Evolutionary conservation across 2,888 invertebrate species (phyloP), one percentile per base, ranked within the genome.

Genomic region (Oxycera nigricornis): DNA sequence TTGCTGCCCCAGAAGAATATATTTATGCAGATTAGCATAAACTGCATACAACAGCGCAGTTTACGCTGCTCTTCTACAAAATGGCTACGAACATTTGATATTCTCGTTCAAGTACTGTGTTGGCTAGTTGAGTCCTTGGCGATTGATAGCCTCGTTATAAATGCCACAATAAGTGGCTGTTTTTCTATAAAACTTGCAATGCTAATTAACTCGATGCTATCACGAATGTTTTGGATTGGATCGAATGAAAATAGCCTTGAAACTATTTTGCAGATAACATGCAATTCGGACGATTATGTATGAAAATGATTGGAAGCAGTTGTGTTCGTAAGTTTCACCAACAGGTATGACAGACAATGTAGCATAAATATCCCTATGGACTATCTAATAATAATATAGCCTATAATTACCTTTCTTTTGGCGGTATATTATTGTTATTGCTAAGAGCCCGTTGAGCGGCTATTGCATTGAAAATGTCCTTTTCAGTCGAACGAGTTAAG

Each of bases 391-490:
- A n/a, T 50, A 50, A n/a, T 50, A n/a, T 50, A n/a, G 17, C 6
- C 9, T 6, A 17, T 50, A 1, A 17, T 55, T 55, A 55, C 55
- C 55, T 55, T 9, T 3, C 14, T 46, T 55, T 24, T 55, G 55
- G 24, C 11, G 20, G 55, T 22, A 24, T 24, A 2, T 2, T 14
- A 52, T 74, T 26, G 30, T 61, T 46, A 28, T 57, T 28, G 28
- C 59, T 68, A 26, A 73, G 70, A 20, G 55, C 73, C 2, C 52
- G 61, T 41, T 74, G 73, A 50, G 70, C 74, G 55, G 70, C 30
- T 50, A 76, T 70, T 7, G 76, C 62, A 26, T 68, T 70, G 9
- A 61, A 22, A 57, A 76, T 41, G 50, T 75, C 75, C 67, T 73
- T 76, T 57, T 73, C 74, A 2, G 70, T 41, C 2, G 46, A 46